Evolutionary conservation across 2,888 invertebrate genomes (phyloP), one percentile per base, ranked within the genome.

Genomic region (Drosophila mimica): DNA sequence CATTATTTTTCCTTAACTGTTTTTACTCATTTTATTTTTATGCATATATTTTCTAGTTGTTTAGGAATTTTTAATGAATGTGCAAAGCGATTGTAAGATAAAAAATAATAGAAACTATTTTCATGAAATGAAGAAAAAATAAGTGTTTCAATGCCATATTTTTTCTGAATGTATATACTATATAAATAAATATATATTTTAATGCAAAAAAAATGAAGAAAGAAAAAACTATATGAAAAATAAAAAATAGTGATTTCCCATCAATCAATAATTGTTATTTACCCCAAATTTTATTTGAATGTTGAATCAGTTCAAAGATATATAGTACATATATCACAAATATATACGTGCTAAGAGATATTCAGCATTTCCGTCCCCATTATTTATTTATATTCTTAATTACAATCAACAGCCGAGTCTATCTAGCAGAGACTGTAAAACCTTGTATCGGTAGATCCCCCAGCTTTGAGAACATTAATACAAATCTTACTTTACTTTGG

Each of bases 21-120:
- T 13, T 13, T 3, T 7, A 33, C 17, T 46, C 9, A 43, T 34
- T 66, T 33, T 58, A 59, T 61, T 61, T 51, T 57, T 40, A n/a
- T 17, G 28, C 15, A 25, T 13, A 54, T 51, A 33, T 49, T 34
- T 61, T 49, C n/a, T 11, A 25, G 56, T 17, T 33, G n/a, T 46
- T 46, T 4, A 25, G 2, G 25, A 46, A 25, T 46, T 46, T 46
- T 4, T 62, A 54, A 64, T 64, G 53, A 48, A 62, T 69, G 49
- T 74, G 51, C 30, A 69, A 74, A 61, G 31, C 43, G 43, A 61
- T 62, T 54, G 43, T 52, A 46, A 63, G 11, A 38, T 67, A 15
- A 46, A 46, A 43, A 36, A 78, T 6, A 28, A 11, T 6, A 31
- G 9, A 13, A 28, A 31, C 15, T 40, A 20, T 40, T 7, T 11